Conservation (phyloP, 1,140 invertebrate species). For the Tetraneura akinire region DNA sequence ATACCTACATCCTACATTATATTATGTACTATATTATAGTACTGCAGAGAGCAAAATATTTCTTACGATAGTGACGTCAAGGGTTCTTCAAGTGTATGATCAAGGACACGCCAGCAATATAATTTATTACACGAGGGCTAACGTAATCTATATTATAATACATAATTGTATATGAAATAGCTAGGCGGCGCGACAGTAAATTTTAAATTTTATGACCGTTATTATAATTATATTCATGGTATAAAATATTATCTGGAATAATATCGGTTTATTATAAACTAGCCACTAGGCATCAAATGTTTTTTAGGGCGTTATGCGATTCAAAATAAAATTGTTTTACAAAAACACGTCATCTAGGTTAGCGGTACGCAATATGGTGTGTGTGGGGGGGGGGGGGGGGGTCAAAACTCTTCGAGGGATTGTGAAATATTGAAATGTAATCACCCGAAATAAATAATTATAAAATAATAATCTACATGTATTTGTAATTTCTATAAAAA, state of each 20-base stretch:
- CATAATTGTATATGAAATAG: too few relatives aligned
- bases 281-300: too few relatives aligned
- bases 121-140: conserved; percentile 12
- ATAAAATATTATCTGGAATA: not conserved
- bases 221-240: not conserved
- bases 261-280: not conserved
- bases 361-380: too few relatives aligned
- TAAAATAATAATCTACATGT: too few relatives aligned
- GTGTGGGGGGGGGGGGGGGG: too few relatives aligned
- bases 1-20: too few relatives aligned
- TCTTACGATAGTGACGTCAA: not conserved
- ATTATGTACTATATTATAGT: not conserved
- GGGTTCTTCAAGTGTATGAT: conserved; percentile 30
- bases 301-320: too few relatives aligned
- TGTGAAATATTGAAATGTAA: too few relatives aligned
- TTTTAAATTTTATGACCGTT: not conserved
- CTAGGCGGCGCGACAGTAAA: too few relatives aligned
- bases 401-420: too few relatives aligned
- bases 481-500: too few relatives aligned
- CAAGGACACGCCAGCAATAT: not conserved
- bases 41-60: not conserved
- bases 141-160: not conserved
- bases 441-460: too few relatives aligned
- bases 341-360: not conserved
- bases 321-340: not conserved